A percentile compares a stretch with the other conserved stretches of the same genome.
Evolutionary conservation across 2,797 vertebrate genomes (phyloP).

Genomic region (Allobates femoralis): DNA sequence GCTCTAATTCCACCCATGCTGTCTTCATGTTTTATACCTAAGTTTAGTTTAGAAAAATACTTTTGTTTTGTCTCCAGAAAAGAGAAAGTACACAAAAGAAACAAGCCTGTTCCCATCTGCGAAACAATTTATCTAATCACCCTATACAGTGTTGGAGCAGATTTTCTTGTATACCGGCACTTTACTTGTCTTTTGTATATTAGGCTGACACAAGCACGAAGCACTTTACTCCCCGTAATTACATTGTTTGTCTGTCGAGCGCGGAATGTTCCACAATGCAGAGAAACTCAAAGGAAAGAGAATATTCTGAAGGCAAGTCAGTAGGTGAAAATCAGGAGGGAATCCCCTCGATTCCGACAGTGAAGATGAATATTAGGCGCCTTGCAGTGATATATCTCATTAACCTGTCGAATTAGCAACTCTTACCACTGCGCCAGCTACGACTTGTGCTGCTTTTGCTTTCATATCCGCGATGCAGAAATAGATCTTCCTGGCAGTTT

Average conservation of each 20-base stretch:
- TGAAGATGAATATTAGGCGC: slow-evolving; percentile 23
- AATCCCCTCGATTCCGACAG: slow-evolving; percentile 10
- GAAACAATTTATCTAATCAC: background rate
- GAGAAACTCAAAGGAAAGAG: slow-evolving; percentile 19
- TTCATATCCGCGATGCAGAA: slow-evolving; percentile 13
- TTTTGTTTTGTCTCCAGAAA: background rate
- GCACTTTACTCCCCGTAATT: background rate
- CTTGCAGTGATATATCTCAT: slow-evolving; percentile 49
- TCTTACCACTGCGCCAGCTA: slow-evolving; percentile 26
- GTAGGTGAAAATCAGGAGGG: slow-evolving; percentile 18
- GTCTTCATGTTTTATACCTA: background rate
- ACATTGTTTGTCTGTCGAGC: background rate
- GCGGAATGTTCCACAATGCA: background rate
- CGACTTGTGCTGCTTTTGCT: slow-evolving; percentile 7
- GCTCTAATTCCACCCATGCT: background rate
- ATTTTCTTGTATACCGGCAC: background rate
- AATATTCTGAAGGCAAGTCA: slow-evolving; percentile 4
- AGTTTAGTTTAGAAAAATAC: background rate
- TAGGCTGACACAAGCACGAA: background rate
- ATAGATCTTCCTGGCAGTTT: slow-evolving; percentile 36
- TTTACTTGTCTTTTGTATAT: background rate
- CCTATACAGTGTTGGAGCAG: background rate
- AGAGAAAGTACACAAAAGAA: background rate
- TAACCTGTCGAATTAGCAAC: slow-evolving; percentile 47
- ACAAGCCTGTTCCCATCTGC: background rate